phyloP scores from a whole-genome alignment of 2,888 invertebrate species.

The Cantharis nigra region DNA sequence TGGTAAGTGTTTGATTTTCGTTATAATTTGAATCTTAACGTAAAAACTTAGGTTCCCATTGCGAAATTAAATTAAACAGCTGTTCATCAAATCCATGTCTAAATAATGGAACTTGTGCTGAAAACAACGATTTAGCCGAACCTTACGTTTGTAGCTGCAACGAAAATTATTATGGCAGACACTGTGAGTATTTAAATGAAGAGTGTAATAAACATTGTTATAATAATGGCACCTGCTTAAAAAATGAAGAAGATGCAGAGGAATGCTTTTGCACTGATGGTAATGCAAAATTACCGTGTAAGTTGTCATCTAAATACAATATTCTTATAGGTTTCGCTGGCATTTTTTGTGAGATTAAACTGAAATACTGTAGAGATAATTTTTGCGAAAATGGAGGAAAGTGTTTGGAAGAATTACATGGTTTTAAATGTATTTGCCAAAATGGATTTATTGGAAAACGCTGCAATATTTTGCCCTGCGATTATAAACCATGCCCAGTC shows the following conservation, averaged over 20 bases:
- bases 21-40: not conserved
- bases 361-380: slow-evolving; percentile 41
- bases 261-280: slow-evolving; percentile 53
- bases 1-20: slow-evolving; percentile 52
- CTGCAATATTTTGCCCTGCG: slow-evolving; percentile 63
- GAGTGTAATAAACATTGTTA: slow-evolving; percentile 55
- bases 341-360: slow-evolving; percentile 45
- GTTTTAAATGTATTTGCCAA: slow-evolving; percentile 58
- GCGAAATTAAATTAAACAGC: slow-evolving; percentile 57
- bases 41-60: slow-evolving; percentile 57
- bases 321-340: slow-evolving; percentile 46
- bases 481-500: slow-evolving; percentile 59
- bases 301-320: not conserved
- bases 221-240: slow-evolving; percentile 60
- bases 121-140: slow-evolving; percentile 32
- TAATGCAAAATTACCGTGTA: slow-evolving; percentile 15
- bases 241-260: slow-evolving; percentile 52
- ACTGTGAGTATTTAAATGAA: slow-evolving; percentile 56
- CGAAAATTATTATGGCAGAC: slow-evolving; percentile 56
- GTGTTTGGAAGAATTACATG: slow-evolving; percentile 51
- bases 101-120: slow-evolving; percentile 59
- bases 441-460: slow-evolving; percentile 60
- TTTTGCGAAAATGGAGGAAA: slow-evolving; percentile 54
- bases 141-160: slow-evolving; percentile 58
- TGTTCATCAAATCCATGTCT: slow-evolving; percentile 62